A percentile compares a stretch with the other conserved stretches of the same genome.
phyloP scores from a whole-genome alignment of 2,888 invertebrate species.

The Meloe dianella region DNA sequence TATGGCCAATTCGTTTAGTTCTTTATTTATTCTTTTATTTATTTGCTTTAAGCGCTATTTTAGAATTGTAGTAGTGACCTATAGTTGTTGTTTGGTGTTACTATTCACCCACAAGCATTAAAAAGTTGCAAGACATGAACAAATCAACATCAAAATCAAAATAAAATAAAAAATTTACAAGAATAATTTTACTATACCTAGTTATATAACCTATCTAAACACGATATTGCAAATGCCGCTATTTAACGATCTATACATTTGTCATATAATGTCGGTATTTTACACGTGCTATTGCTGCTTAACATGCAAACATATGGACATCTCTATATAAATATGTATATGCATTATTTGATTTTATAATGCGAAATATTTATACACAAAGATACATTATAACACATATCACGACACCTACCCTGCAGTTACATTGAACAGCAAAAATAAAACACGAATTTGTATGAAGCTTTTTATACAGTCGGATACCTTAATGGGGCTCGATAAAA shows the following conservation, averaged over 20 bases:
- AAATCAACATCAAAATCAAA: not conserved
- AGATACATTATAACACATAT: slow-evolving; percentile 39
- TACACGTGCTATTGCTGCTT: slow-evolving; percentile 52
- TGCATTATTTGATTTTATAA: slow-evolving; percentile 48
- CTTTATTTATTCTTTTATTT: slow-evolving; percentile 13
- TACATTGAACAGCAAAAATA: slow-evolving; percentile 10
- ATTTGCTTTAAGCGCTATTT: slow-evolving; percentile 17
- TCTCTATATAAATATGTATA: slow-evolving; percentile 40
- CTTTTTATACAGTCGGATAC: not conserved
- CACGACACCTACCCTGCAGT: slow-evolving; percentile 34
- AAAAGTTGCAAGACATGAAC: not conserved
- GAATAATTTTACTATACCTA: not conserved
- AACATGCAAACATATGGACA: slow-evolving; percentile 50
- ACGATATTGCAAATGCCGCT: slow-evolving; percentile 42
- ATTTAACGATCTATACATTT: slow-evolving; percentile 48
- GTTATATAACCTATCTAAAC: slow-evolving; percentile 35
- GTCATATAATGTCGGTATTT: slow-evolving; percentile 52
- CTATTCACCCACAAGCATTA: not conserved
- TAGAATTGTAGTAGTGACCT: not conserved
- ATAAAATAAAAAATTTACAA: not conserved
- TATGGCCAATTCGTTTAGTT: slow-evolving; percentile 5
- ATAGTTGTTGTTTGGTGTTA: slow-evolving; percentile 3
- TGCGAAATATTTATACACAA: slow-evolving; percentile 47
- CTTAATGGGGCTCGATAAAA: not conserved
- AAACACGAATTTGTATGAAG: not conserved